These are phyloP conservation scores for Petrolisthes manimaculis DNA, from an alignment of 2,888 invertebrate genomes.

Conservation along the genomic window DNA sequence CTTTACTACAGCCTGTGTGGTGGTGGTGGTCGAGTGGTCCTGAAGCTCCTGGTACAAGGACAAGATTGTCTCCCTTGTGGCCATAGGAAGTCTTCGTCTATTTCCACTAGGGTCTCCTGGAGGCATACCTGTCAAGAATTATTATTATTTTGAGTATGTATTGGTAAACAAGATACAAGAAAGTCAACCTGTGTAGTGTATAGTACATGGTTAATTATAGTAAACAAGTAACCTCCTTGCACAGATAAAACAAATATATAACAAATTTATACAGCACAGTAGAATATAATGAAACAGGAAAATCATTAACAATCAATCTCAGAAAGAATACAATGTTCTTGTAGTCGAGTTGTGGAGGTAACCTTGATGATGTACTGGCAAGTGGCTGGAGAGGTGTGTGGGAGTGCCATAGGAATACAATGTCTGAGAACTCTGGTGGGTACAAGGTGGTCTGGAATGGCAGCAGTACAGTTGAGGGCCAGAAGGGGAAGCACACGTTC, in stretches of 20 bases:
- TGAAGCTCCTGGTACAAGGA: conserved; percentile 33
- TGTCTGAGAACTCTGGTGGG: conserved; percentile 42
- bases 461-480: conserved; percentile 24
- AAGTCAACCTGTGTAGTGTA: too few relatives aligned
- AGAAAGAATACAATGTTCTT: too few relatives aligned
- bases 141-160: too few relatives aligned
- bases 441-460: conserved; percentile 25
- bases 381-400: conserved; percentile 32
- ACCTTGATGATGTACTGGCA: conserved; percentile 55
- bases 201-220: not conserved
- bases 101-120: conserved; percentile 40
- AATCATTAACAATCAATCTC: too few relatives aligned
- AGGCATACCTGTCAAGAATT: conserved; percentile 36
- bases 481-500: conserved; percentile 45
- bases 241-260: not conserved
- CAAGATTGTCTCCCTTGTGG: conserved; percentile 31
- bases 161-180: too few relatives aligned
- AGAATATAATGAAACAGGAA: too few relatives aligned
- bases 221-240: not conserved
- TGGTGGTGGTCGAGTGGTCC: not conserved
- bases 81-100: conserved; percentile 51
- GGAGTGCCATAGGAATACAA: conserved; percentile 44
- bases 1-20: not conserved
- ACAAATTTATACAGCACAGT: not conserved
- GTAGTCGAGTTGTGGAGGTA: not conserved